Percentiles rank a stretch among this genome's conserved stretches.
Evolutionary conservation across 2,113 vertebrate genomes (phyloP).

Genomic region (Naja naja): DNA sequence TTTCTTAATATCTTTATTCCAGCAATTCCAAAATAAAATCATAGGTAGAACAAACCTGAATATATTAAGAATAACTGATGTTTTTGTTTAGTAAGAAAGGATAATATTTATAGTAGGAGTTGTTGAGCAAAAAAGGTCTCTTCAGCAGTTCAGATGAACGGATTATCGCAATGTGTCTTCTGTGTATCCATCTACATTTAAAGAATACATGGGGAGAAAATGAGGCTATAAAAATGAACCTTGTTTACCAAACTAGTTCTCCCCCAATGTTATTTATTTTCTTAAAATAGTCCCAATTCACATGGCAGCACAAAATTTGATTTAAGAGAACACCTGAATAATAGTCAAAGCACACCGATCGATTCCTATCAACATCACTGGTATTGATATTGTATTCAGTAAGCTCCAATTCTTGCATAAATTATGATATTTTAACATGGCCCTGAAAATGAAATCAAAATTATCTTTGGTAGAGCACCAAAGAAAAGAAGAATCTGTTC

Average conservation of each 20-base stretch:
- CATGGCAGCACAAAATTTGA: neutral
- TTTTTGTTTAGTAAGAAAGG: neutral
- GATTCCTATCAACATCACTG: neutral
- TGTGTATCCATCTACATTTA: neutral
- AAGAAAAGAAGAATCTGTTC: neutral
- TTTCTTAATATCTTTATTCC: neutral
- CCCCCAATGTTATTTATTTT: neutral
- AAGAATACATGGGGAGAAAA: neutral
- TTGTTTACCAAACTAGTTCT: neutral
- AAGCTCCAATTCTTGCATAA: neutral
- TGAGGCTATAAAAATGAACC: neutral
- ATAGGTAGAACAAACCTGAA: neutral
- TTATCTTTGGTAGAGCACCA: neutral
- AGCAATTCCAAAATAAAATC: neutral
- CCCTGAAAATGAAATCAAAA: neutral
- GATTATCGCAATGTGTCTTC: neutral
- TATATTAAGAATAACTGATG: too few species aligned
- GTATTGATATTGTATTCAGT: neutral
- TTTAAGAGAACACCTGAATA: neutral
- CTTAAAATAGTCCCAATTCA: neutral
- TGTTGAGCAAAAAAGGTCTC: fast-evolving
- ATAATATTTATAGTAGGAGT: neutral
- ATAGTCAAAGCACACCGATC: neutral
- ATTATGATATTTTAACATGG: neutral
- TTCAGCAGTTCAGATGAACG: neutral